Evolutionary conservation across 23 tunicate genomes (phyloP).

Genomic region (Trididemnum nubilum): DNA sequence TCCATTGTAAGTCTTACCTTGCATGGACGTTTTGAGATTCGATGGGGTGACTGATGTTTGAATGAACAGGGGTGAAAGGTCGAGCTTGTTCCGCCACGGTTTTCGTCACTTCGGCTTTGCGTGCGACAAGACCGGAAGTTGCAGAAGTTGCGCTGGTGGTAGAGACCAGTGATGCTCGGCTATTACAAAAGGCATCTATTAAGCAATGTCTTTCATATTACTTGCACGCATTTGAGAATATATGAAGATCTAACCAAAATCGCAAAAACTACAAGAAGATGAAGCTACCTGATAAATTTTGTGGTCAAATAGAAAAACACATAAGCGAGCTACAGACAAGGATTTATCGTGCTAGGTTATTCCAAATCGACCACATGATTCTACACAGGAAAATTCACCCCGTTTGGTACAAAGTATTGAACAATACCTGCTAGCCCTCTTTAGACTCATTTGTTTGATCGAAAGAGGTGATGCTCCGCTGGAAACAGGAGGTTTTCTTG

Average conservation of each 20-base stretch:
- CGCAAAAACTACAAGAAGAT: no score
- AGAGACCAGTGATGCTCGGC: constrained; percentile 13
- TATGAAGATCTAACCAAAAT: no score
- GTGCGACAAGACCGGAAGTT: constrained; percentile 35
- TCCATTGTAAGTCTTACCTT: constrained; percentile 21
- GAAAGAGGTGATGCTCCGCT: not conserved
- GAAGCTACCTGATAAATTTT: no score
- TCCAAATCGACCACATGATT: no score
- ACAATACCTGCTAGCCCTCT: constrained; percentile 22
- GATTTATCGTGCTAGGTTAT: no score
- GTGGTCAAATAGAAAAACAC: no score
- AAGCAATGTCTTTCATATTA: no score
- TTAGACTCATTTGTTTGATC: constrained; percentile 12
- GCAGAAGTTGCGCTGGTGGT: not conserved
- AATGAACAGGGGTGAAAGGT: constrained; percentile 44
- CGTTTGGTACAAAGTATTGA: no score
- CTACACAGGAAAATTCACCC: no score
- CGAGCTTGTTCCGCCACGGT: constrained; percentile 33
- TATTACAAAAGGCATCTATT: not conserved
- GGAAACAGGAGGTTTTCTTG: not conserved
- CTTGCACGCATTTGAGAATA: no score
- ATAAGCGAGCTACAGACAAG: no score
- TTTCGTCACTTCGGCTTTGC: constrained; percentile 35
- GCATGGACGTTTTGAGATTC: not conserved
- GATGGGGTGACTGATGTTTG: constrained; percentile 28